phyloP scores from a whole-genome alignment of 2,888 invertebrate species.

The Pandemis corylana region DNA sequence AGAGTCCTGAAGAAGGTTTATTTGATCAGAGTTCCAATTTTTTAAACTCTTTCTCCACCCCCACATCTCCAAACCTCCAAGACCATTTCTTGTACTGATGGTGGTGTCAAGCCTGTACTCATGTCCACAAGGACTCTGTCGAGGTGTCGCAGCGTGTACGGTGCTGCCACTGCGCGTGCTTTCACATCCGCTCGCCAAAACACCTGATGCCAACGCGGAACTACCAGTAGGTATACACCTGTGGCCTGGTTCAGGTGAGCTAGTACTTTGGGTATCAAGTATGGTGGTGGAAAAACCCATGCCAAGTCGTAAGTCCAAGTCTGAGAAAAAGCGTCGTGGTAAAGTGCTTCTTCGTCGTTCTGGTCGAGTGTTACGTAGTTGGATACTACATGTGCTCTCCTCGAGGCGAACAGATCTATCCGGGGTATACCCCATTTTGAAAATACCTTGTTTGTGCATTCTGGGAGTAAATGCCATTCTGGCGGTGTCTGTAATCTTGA shows the following conservation, averaged over 20 bases:
- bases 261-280: constrained; percentile 39
- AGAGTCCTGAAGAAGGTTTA: too few relatives aligned
- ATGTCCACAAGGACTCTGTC: constrained; percentile 29
- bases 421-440: constrained; percentile 46
- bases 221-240: constrained; percentile 31
- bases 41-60: too few relatives aligned
- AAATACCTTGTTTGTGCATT: constrained; percentile 40
- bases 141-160: constrained; percentile 13
- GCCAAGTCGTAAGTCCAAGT: constrained; percentile 37
- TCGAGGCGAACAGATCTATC: constrained; percentile 50
- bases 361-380: constrained; percentile 37
- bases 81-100: constrained; percentile 42
- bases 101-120: constrained; percentile 42
- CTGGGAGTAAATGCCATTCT: constrained; percentile 19
- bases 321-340: constrained; percentile 33
- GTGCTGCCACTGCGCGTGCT: background rate
- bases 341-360: constrained; percentile 32
- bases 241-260: constrained; percentile 33
- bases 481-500: constrained; percentile 10
- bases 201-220: constrained; percentile 23
- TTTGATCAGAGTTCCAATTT: constrained; percentile 12
- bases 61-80: constrained; percentile 47
- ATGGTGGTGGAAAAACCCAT: constrained; percentile 43
- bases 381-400: constrained; percentile 26
- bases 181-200: constrained; percentile 17